Base-by-base conservation (phyloP, 1,140 invertebrate genomes). In the Nomia melanderi region DNA sequence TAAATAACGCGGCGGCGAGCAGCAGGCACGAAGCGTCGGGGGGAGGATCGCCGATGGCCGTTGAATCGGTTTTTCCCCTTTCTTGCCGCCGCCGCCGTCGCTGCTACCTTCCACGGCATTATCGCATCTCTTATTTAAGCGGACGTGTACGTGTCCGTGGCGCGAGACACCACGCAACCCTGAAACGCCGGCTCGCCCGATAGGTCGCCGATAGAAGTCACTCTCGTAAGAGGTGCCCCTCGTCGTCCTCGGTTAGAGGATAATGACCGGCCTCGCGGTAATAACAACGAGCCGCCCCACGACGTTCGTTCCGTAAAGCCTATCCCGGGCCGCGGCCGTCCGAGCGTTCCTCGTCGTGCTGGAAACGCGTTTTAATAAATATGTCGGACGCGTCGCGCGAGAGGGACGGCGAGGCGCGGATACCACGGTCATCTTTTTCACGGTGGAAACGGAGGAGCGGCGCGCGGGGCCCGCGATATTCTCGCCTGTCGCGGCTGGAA, bases 111-210 rank as follows among this genome's bases (percentile, higher is more conserved):
- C 57, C 63, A 63, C 31, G 44, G 53, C 25, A 86, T 85, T 87
- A 86, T 62, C 84, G 83, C 77, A 83, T 86, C 71, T 81, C 78
- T 87, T 86, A 83, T 83, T 83, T 76, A 83, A 82, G 41, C 0
- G 47, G 44, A 50, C 47, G 20, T 50, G 47, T 50, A 50, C 47
- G 20, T 44, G 41, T 44, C 41, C 41, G 36, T 39, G 36, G 36
- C 41, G 41, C 14, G 41, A 44, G 72, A 65, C 27, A 29, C 66
- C n/a, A 62, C 65, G 56, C 31, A 54, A 60, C 63, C 1, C 44
- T 62, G 33, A 47, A 60, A 62, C 50, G 36, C 31, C 57, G 27
- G 14, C 57, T n/a, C 31, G 63, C 59, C 69, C 75, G 81, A 83
- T 83, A 83, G 69, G 69, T 82, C 57, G 57, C 50, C 33, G 64